phyloP scores from a whole-genome alignment of 1,140 invertebrate genomes.

The Oryzaephilus surinamensis region DNA sequence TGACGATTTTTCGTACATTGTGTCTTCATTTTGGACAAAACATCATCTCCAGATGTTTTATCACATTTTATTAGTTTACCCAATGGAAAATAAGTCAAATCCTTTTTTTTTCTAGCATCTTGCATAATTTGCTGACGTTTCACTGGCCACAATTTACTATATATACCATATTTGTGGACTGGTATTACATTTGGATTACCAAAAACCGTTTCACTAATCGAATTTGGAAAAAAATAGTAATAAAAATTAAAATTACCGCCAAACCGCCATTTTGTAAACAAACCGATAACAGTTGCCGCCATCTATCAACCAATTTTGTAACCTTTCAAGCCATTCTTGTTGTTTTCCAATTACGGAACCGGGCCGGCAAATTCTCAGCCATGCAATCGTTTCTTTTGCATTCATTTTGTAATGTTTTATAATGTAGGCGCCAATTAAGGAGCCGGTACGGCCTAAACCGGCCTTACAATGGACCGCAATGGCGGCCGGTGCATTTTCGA shows the following conservation, averaged over 20 bases:
- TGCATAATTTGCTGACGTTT: conserved; percentile 25
- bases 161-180: conserved; percentile 38
- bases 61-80: background rate
- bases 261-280: conserved; percentile 3
- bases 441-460: conserved; percentile 72
- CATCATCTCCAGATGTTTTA: background rate
- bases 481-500: conserved; percentile 58
- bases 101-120: conserved; percentile 15
- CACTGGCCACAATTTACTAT: conserved; percentile 30
- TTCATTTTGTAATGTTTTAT: conserved; percentile 75
- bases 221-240: too few species aligned
- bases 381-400: conserved; percentile 74
- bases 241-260: conserved; percentile 1
- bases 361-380: conserved; percentile 72
- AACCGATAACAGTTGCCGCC: conserved; percentile 40
- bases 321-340: conserved; percentile 63
- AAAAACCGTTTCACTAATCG: too few species aligned
- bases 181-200: conserved; percentile 34
- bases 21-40: background rate
- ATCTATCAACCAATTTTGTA: conserved; percentile 39
- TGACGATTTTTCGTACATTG: background rate
- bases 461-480: conserved; percentile 81
- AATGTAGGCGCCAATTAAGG: conserved; percentile 71
- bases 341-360: conserved; percentile 76
- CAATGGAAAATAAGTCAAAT: background rate